Evolutionary conservation across 2,113 vertebrate species (phyloP).

Genomic region (Erinaceus europaeus): DNA sequence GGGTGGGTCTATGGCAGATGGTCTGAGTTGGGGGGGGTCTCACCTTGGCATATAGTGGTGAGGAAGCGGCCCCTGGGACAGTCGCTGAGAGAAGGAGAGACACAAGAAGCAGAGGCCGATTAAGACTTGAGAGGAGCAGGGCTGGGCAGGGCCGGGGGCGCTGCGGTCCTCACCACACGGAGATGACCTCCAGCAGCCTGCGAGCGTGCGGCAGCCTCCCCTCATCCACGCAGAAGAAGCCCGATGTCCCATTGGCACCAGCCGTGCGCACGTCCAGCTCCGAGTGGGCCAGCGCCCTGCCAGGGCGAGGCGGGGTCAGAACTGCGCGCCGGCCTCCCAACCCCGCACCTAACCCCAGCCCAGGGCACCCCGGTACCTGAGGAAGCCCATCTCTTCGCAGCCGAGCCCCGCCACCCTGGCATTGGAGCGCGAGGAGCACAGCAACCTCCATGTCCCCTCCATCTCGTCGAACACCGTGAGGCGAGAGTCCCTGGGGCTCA

Average conservation of each 20-base stretch:
- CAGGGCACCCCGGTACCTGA: slow-evolving; percentile 82
- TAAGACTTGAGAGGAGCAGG: background rate
- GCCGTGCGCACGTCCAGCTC: slow-evolving; percentile 79
- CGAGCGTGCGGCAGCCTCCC: slow-evolving; percentile 84
- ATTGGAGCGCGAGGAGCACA: slow-evolving; percentile 89
- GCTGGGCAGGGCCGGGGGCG: rapidly evolving
- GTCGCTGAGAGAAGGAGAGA: slow-evolving; percentile 65
- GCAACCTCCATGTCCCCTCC: slow-evolving; percentile 87
- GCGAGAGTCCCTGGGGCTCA: slow-evolving; percentile 85
- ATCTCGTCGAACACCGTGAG: slow-evolving; percentile 87
- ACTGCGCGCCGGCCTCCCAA: background rate
- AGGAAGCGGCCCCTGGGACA: slow-evolving; percentile 76
- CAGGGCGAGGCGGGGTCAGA: slow-evolving; percentile 56
- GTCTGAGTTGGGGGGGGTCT: background rate
- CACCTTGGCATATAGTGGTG: slow-evolving; percentile 79
- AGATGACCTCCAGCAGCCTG: slow-evolving; percentile 88
- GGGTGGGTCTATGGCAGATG: background rate
- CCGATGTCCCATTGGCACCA: slow-evolving; percentile 82
- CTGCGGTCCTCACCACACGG: slow-evolving; percentile 85
- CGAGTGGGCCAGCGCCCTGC: slow-evolving; percentile 85
- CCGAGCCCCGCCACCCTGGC: slow-evolving; percentile 87
- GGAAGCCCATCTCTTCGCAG: slow-evolving; percentile 93
- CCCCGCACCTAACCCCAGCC: background rate
- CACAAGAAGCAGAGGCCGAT: background rate
- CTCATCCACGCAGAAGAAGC: slow-evolving; percentile 90